Percentiles rank a stretch among this genome's conserved stretches.
Evolutionary conservation across 92 coral and sea anemone species (phyloP).

Genomic region (Parazoanthus swiftii): DNA sequence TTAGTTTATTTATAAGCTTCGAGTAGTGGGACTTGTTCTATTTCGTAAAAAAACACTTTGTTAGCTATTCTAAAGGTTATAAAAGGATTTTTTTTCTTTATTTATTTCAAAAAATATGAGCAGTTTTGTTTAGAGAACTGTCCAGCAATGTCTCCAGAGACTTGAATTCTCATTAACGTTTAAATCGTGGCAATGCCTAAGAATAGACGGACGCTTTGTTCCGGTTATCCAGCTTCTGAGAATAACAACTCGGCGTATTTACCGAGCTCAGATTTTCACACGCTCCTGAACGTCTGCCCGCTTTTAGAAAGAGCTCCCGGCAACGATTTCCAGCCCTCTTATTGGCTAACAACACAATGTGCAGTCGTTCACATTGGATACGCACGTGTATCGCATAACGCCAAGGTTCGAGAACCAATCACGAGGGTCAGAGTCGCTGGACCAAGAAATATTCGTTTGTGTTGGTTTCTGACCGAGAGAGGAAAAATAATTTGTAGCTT

Average conservation of each 20-base stretch:
- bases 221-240: slow-evolving; percentile 23
- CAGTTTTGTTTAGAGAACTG: slow-evolving; percentile 10
- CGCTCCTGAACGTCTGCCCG: slow-evolving; percentile 62
- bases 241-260: slow-evolving; percentile 46
- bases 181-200: slow-evolving; percentile 11
- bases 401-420: slow-evolving; percentile 51
- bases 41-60: background rate
- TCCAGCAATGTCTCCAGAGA: slow-evolving; percentile 8
- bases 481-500: slow-evolving; percentile 25
- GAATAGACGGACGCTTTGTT: slow-evolving; percentile 36
- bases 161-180: slow-evolving; percentile 10
- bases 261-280: slow-evolving; percentile 58
- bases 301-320: slow-evolving; percentile 46
- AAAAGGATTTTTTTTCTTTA: background rate
- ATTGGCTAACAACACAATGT: slow-evolving; percentile 51
- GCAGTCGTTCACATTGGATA: slow-evolving; percentile 27
- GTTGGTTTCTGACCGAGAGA: slow-evolving; percentile 37
- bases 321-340: slow-evolving; percentile 14
- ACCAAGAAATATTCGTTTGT: slow-evolving; percentile 41
- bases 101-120: background rate
- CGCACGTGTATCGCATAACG: slow-evolving; percentile 74
- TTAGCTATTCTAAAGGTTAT: background rate
- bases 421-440: slow-evolving; percentile 40
- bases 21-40: background rate
- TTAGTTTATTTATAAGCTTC: slow-evolving; percentile 3